phyloP scores from a whole-genome alignment of 2,797 vertebrate genomes.

The Phataginus tetradactyla region DNA sequence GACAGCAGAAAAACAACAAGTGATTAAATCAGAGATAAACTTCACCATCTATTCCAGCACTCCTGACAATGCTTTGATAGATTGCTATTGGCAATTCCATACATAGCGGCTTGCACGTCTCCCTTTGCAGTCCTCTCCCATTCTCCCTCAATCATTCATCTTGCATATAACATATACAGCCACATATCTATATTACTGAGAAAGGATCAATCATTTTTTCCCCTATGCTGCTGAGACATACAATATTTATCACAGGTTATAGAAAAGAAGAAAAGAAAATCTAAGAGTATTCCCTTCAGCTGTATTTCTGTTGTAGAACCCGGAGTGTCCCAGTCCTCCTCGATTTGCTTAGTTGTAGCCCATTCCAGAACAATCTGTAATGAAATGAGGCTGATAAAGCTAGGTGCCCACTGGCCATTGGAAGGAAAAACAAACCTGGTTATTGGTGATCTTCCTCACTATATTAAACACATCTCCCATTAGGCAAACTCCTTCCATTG shows the following conservation, averaged over 20 bases:
- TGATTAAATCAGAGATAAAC: conserved; percentile 61
- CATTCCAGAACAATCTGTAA: conserved; percentile 63
- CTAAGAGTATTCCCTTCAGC: conserved; percentile 86
- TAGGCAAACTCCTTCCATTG: conserved; percentile 83
- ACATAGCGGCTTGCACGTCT: conserved; percentile 66
- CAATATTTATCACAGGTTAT: conserved; percentile 90
- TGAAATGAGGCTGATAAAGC: conserved; percentile 72
- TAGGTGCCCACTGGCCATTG: conserved; percentile 81
- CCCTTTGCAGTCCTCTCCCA: not conserved
- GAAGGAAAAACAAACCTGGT: conserved; percentile 74
- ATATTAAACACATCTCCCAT: conserved; percentile 84
- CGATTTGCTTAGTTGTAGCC: conserved; percentile 73
- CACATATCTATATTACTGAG: conserved; percentile 84
- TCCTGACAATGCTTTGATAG: conserved; percentile 82
- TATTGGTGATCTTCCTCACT: conserved; percentile 82
- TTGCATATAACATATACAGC: conserved; percentile 72
- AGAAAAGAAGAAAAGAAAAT: conserved; percentile 87
- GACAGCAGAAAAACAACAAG: conserved; percentile 34
- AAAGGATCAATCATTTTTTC: conserved; percentile 87
- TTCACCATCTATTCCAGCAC: conserved; percentile 59
- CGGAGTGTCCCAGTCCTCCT: conserved; percentile 71
- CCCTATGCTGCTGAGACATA: conserved; percentile 86
- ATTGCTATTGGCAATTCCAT: conserved; percentile 82
- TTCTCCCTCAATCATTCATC: conserved; percentile 71
- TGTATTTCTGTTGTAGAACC: conserved; percentile 79